These are phyloP conservation scores for Arge pagana DNA, from an alignment of 2,888 invertebrate genomes.

Conservation along the genomic window DNA sequence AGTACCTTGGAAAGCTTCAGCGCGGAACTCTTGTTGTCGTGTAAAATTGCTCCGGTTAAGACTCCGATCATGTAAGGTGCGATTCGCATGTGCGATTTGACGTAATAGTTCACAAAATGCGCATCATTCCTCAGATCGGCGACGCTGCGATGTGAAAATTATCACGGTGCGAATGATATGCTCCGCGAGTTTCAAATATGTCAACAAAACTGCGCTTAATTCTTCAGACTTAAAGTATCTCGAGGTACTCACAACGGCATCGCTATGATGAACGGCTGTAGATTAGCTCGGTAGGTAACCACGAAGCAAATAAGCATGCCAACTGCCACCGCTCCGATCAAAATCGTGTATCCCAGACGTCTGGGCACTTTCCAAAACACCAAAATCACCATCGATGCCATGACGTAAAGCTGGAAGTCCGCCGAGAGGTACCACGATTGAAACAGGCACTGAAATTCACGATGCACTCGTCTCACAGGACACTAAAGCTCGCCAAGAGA, in stretches of 20 bases:
- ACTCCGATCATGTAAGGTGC: conserved; percentile 41
- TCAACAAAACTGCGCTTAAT: no score
- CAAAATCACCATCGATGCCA: conserved; percentile 34
- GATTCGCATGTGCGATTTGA: conserved; percentile 39
- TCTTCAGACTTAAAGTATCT: no score
- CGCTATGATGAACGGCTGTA: conserved; percentile 36
- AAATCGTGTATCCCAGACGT: conserved; percentile 39
- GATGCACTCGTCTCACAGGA: no score
- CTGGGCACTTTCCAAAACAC: conserved; percentile 40
- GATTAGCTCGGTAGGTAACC: conserved; percentile 35
- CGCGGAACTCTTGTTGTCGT: conserved; percentile 35
- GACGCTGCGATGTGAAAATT: no score
- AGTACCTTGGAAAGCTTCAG: conserved; percentile 42
- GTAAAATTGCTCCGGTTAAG: conserved; percentile 39
- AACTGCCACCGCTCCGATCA: conserved; percentile 32
- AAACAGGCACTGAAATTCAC: conserved; percentile 39
- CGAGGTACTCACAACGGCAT: conserved; percentile 43
- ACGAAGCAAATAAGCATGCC: conserved; percentile 37
- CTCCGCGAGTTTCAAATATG: no score
- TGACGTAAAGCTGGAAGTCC: conserved; percentile 41
- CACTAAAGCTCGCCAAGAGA: no score
- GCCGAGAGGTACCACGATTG: conserved; percentile 45
- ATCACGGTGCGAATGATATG: no score
- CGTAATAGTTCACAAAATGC: conserved; percentile 38
- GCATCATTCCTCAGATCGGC: conserved; percentile 31